Conservation (phyloP, 2,113 vertebrate species). For the Phocoena phocoena region DNA sequence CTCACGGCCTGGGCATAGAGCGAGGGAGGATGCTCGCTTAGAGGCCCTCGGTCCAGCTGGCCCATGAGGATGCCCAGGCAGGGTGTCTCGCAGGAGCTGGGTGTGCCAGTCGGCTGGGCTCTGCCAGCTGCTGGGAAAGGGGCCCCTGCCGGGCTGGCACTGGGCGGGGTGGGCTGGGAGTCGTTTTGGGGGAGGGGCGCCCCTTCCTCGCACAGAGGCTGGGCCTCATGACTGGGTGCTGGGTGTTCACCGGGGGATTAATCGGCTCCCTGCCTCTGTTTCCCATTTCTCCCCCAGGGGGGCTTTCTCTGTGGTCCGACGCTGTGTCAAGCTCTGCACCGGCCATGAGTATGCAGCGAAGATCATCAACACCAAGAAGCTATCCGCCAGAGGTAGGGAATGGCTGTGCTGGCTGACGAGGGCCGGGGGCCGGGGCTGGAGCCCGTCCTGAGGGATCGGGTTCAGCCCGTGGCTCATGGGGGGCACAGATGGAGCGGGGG, state of each 20-base stretch:
- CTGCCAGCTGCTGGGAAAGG: background rate
- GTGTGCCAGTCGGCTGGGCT: background rate
- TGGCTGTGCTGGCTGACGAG: fast-evolving
- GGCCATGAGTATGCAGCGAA: constrained; percentile 97
- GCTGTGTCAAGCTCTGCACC: constrained; percentile 96
- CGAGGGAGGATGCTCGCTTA: fast-evolving
- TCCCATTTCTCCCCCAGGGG: constrained; percentile 83
- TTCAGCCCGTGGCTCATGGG: background rate
- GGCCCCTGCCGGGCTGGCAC: background rate
- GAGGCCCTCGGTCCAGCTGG: background rate
- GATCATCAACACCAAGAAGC: constrained; percentile 99
- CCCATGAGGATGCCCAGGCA: fast-evolving
- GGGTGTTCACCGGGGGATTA: constrained; percentile 1
- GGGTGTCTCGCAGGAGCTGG: background rate
- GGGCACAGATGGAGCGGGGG: background rate
- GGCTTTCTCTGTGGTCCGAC: constrained; percentile 96
- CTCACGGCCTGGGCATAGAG: background rate
- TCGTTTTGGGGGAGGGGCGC: background rate
- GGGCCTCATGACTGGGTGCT: background rate
- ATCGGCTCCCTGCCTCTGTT: background rate
- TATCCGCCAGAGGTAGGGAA: constrained; percentile 94
- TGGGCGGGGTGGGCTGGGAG: fast-evolving
- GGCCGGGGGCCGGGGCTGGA: background rate
- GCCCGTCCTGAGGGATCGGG: background rate
- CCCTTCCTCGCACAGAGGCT: background rate